A percentile compares a stretch with the other conserved stretches of the same genome.
phyloP scores from a whole-genome alignment of 2,113 vertebrate species.

The Saccopteryx leptura region DNA sequence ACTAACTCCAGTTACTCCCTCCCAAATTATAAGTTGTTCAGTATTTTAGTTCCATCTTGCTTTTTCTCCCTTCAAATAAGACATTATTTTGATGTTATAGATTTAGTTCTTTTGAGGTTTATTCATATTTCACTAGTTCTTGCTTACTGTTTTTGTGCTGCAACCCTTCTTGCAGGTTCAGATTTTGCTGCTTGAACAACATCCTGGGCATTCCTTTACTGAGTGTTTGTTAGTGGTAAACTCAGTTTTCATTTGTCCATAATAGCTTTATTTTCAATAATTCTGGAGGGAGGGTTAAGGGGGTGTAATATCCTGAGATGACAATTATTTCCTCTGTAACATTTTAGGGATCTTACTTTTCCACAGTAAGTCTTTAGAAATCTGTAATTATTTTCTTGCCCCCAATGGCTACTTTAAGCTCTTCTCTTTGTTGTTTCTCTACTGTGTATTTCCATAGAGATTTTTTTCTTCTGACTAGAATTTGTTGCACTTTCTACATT shows the following conservation, averaged over 20 bases:
- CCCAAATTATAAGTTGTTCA: not conserved
- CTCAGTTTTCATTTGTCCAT: slow-evolving; percentile 21
- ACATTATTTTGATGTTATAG: not conserved
- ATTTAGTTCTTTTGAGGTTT: slow-evolving; percentile 36
- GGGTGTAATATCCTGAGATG: not conserved
- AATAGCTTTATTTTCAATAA: not conserved
- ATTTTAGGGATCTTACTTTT: slow-evolving; percentile 28
- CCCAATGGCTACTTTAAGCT: not conserved
- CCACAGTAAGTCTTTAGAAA: not conserved
- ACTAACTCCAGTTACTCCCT: not conserved
- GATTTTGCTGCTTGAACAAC: slow-evolving; percentile 13
- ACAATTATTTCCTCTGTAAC: not conserved
- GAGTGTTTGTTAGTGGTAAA: not conserved
- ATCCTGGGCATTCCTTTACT: not conserved
- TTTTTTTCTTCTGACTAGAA: slow-evolving; percentile 18
- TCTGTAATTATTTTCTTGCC: not conserved
- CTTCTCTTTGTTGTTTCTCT: slow-evolving; percentile 2
- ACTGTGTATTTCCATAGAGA: not conserved
- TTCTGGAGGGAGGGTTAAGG: not conserved
- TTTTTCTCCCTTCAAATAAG: slow-evolving; percentile 12
- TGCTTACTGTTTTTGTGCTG: slow-evolving; percentile 19
- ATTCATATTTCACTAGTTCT: not conserved
- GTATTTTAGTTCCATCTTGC: slow-evolving; percentile 43
- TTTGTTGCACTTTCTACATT: slow-evolving; percentile 13
- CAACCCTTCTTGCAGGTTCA: not conserved